These are phyloP conservation scores for Phallusia fumigata DNA, from an alignment of 23 tunicate genomes.

Conservation along the genomic window DNA sequence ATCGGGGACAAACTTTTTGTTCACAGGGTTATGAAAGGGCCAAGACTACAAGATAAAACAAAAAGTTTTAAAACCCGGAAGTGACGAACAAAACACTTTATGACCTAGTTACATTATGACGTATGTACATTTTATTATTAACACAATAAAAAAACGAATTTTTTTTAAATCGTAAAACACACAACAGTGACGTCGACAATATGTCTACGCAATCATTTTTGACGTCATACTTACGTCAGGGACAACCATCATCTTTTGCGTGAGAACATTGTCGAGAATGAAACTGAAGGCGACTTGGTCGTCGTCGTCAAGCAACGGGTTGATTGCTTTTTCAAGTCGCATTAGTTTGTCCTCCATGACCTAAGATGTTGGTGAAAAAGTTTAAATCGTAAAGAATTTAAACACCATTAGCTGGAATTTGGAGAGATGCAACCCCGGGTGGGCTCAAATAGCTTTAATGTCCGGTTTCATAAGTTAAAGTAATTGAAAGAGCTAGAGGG, in stretches of 20 bases:
- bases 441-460: too few relatives aligned
- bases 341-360: slow-evolving; percentile 88
- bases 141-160: background rate
- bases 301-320: slow-evolving; percentile 97
- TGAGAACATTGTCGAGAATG: slow-evolving; percentile 84
- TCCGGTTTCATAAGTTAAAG: too few relatives aligned
- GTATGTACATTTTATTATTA: too few relatives aligned
- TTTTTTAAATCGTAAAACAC: background rate
- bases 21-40: slow-evolving; percentile 95
- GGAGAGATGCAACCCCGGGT: too few relatives aligned
- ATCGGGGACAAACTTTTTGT: slow-evolving; percentile 71
- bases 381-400: too few relatives aligned
- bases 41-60: slow-evolving; percentile 43
- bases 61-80: background rate
- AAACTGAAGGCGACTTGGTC: slow-evolving; percentile 96
- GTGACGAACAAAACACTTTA: background rate
- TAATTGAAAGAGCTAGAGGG: too few relatives aligned
- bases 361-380: slow-evolving; percentile 4
- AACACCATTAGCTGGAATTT: too few relatives aligned
- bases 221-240: slow-evolving; percentile 46
- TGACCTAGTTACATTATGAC: too few relatives aligned
- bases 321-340: slow-evolving; percentile 91
- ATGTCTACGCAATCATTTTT: background rate
- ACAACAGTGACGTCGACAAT: too few relatives aligned
- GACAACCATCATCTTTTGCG: slow-evolving; percentile 84